These are phyloP conservation scores for Neogobius melanostomus DNA, from an alignment of 2,113 vertebrate species.

Conservation along the genomic window DNA sequence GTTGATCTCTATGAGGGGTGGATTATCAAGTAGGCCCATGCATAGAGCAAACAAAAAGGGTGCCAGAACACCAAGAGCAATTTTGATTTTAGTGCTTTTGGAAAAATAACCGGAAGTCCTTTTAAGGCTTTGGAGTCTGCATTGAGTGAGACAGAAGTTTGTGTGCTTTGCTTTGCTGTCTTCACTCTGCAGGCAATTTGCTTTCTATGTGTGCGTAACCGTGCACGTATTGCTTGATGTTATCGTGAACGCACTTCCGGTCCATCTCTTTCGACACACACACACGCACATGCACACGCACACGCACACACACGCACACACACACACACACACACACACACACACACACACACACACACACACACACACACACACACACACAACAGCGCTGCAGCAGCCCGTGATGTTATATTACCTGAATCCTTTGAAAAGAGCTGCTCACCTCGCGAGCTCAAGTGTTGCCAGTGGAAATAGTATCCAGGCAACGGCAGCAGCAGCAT, in stretches of 20 bases:
- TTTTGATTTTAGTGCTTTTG: background rate
- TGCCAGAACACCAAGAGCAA: background rate
- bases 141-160: constrained; percentile 23
- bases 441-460: constrained; percentile 70
- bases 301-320: background rate
- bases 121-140: background rate
- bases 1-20: background rate
- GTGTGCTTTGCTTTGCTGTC: background rate
- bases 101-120: constrained; percentile 13
- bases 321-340: background rate
- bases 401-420: constrained; percentile 50
- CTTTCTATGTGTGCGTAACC: background rate
- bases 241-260: constrained; percentile 64
- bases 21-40: background rate
- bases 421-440: constrained; percentile 55
- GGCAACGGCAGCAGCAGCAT: constrained; percentile 67
- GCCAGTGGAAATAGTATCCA: constrained; percentile 77
- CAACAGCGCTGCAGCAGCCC: background rate
- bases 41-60: background rate
- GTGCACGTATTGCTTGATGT: constrained; percentile 2
- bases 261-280: constrained; percentile 6
- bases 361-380: background rate
- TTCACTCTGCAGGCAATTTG: too few relatives aligned
- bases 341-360: background rate
- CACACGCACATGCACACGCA: background rate